These are phyloP conservation scores for Andrena bucephala DNA, from an alignment of 2,888 invertebrate species.

Conservation along the genomic window DNA sequence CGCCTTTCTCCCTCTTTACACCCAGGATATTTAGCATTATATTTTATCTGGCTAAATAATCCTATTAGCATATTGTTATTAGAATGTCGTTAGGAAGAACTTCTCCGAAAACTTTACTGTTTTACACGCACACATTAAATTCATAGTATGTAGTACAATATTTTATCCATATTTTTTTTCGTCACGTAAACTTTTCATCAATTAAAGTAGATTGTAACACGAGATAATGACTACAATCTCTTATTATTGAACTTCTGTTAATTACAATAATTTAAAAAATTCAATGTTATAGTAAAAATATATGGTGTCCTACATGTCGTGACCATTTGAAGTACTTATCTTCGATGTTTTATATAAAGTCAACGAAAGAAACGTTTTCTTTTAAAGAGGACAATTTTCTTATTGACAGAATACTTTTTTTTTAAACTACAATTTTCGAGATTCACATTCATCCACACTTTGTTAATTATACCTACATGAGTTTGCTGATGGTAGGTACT, in stretches of 20 bases:
- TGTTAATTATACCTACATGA: too few species aligned
- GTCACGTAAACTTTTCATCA: too few species aligned
- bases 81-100: not conserved
- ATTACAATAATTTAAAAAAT: not conserved
- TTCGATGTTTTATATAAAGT: not conserved
- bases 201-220: too few species aligned
- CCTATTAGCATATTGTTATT: not conserved
- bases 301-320: not conserved
- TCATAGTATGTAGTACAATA: not conserved
- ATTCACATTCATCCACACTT: too few species aligned
- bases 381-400: not conserved
- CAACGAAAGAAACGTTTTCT: not conserved
- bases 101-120: not conserved
- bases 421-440: too few species aligned
- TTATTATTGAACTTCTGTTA: not conserved
- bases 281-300: not conserved
- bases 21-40: slow-evolving; percentile 24
- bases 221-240: not conserved
- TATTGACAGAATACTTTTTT: not conserved
- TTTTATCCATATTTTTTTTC: too few species aligned
- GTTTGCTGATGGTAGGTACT: too few species aligned
- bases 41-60: not conserved
- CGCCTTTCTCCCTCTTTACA: slow-evolving; percentile 61
- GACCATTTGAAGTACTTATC: not conserved
- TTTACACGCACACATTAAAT: not conserved